Base-by-base conservation (phyloP, 2,888 invertebrate species). In the Macrosiphum euphorbiae region DNA sequence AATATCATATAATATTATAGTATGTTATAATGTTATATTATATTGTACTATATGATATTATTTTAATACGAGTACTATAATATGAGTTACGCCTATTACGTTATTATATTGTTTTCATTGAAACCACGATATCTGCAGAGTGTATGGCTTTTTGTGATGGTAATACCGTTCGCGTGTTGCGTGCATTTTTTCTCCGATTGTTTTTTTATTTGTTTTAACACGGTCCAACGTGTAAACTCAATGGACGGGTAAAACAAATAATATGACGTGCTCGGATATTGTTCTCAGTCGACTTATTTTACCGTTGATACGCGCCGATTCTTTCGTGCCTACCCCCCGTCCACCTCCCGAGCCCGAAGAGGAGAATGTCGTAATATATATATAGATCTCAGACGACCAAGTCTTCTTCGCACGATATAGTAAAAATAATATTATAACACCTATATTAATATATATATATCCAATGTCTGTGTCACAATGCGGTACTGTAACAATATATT, bases 291-390 rank as follows among this genome's bases (percentile, higher is more conserved):
- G 94, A 94, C 94, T 94, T 87, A 28, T 94, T 94, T 94, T 94
- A 94, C 94, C 94, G 67, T 93, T 85, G 93, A 85, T 90, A 93
- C 93, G 93, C 93, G 93, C 90, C 93, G 58, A 93, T 93, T 93
- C 4, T 90, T 85, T 28, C 44, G 55, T 78, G 78, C 20, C 58
- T 88, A 58, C 13, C 41, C 47, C 2, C 16, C 52, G 58, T 58
- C 11, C 13, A 20, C n/a, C 85, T 35, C 28, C 28, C 20, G 1
- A 47, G 3, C 50, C 16, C 67, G 26, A 26, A 28, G 11, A 67
- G 35, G 20, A 78, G 78, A 78, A 78, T 78, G 35, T 78, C 78
- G 78, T 35, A 78, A 78, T 20, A 35, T 35, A 35, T 78, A 16
- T n/a, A 78, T 78, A 35, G n/a, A 78, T 78, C 26, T 10, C n/a